Percentiles rank a stretch among this genome's conserved stretches.
Conservation (phyloP, 2,888 invertebrate species). For the Gymnoscelis rufifasciata region DNA sequence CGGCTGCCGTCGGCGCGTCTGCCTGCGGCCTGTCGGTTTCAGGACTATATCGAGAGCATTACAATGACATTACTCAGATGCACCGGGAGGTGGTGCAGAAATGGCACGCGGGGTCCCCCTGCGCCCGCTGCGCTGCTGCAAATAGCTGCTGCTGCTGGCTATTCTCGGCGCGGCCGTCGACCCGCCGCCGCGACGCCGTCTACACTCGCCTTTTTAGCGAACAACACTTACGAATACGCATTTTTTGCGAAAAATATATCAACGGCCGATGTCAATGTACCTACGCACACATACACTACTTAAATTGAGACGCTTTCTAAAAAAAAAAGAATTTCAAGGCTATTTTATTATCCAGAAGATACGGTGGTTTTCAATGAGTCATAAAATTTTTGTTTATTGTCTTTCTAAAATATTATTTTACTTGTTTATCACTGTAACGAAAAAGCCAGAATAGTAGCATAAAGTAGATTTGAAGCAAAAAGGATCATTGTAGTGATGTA, state of each 20-base stretch:
- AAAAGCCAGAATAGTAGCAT: too few relatives aligned
- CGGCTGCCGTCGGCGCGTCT: conserved; percentile 65
- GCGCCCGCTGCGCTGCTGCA: conserved; percentile 66
- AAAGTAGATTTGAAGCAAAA: too few relatives aligned
- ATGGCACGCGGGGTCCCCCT: conserved; percentile 69
- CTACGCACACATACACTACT: conserved; percentile 46
- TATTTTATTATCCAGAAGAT: conserved; percentile 24
- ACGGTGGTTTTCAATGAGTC: conserved; percentile 25
- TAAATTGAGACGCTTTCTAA: conserved; percentile 44
- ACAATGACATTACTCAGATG: conserved; percentile 79
- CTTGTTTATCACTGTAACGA: too few relatives aligned
- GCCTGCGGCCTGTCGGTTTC: conserved; percentile 47
- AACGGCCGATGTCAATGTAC: conserved; percentile 61
- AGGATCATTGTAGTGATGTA: too few relatives aligned
- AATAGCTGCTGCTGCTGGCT: conserved; percentile 75
- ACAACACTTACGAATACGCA: conserved; percentile 64
- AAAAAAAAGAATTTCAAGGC: conserved; percentile 37
- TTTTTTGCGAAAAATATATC: conserved; percentile 69
- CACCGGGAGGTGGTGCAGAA: conserved; percentile 76
- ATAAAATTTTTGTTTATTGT: conserved; percentile 26
- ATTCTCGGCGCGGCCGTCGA: conserved; percentile 78
- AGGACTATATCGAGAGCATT: conserved; percentile 74
- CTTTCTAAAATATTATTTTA: too few relatives aligned
- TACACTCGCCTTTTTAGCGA: conserved; percentile 76
- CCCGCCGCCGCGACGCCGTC: conserved; percentile 78